Percentiles rank a stretch among this genome's conserved stretches.
Conservation (phyloP, 2,797 vertebrate species). For the Sebastolobus alascanus region DNA sequence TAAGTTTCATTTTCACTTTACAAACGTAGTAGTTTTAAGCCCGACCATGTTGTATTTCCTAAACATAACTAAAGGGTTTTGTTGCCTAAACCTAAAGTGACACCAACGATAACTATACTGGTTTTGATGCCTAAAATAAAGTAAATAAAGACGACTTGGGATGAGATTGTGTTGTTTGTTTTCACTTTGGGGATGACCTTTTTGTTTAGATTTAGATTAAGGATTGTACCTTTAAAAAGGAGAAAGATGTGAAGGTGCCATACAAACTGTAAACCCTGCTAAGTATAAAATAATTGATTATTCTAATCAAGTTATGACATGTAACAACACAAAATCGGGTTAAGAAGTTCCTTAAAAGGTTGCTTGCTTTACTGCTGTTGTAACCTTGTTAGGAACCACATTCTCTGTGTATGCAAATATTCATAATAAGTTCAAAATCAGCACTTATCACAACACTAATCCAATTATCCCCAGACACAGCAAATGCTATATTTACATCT, state of each 20-base stretch:
- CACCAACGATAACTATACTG: too few species aligned
- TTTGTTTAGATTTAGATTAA: neutral
- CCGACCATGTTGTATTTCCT: too few species aligned
- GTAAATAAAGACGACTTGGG: too few species aligned
- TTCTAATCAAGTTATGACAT: neutral
- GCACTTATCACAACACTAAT: slow-evolving; percentile 13
- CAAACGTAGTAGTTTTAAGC: too few species aligned
- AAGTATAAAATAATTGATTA: neutral
- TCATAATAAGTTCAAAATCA: slow-evolving; percentile 25
- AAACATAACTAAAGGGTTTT: too few species aligned
- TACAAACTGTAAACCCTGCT: neutral
- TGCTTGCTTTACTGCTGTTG: neutral
- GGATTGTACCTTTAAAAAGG: neutral
- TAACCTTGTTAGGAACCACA: slow-evolving; percentile 19
- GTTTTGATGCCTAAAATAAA: too few species aligned
- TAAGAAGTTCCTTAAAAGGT: neutral
- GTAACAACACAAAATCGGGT: neutral
- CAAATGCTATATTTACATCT: slow-evolving; percentile 37
- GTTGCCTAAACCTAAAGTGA: too few species aligned
- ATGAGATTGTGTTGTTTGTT: too few species aligned
- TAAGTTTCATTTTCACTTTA: neutral
- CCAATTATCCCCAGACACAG: slow-evolving; percentile 34
- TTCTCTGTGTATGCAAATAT: slow-evolving; percentile 13
- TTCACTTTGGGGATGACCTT: neutral
- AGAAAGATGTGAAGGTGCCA: neutral